Percentiles rank a stretch among this genome's conserved stretches.
Evolutionary conservation across 2,113 vertebrate genomes (phyloP).

Genomic region (Eidolon helvum): DNA sequence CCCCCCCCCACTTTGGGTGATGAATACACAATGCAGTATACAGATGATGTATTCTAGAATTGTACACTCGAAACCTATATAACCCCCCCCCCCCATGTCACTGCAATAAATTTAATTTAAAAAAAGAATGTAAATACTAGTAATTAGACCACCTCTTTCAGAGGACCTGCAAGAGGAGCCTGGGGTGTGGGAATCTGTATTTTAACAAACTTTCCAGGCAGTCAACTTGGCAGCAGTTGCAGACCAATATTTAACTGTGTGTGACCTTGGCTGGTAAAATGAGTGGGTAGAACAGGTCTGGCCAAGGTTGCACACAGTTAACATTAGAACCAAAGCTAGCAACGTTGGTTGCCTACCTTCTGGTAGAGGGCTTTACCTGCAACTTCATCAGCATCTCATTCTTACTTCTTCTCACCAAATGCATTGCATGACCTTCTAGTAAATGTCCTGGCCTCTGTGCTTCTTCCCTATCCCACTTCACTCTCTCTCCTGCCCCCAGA

Average conservation of each 20-base stretch:
- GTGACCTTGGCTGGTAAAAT: too few species aligned
- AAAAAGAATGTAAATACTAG: too few species aligned
- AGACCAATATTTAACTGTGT: background rate
- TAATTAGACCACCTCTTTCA: background rate
- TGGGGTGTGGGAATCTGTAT: background rate
- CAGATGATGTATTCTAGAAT: too few species aligned
- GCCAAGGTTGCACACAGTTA: background rate
- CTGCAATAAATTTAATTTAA: too few species aligned
- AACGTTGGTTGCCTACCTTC: background rate
- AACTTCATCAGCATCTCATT: background rate
- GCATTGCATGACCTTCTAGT: background rate
- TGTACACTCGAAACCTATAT: too few species aligned
- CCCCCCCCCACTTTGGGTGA: too few species aligned
- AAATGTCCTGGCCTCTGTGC: background rate
- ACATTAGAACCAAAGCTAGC: background rate
- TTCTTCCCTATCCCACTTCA: background rate
- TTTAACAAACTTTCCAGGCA: background rate
- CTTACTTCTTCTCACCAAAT: background rate
- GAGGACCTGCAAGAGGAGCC: background rate
- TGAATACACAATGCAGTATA: too few species aligned
- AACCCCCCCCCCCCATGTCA: too few species aligned
- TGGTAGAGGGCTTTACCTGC: too few species aligned
- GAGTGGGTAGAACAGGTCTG: background rate
- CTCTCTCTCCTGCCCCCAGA: background rate
- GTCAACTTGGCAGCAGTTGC: background rate